These are phyloP conservation scores for Onychomys arenicola DNA, from an alignment of 2,797 vertebrate species.

Conservation along the genomic window DNA sequence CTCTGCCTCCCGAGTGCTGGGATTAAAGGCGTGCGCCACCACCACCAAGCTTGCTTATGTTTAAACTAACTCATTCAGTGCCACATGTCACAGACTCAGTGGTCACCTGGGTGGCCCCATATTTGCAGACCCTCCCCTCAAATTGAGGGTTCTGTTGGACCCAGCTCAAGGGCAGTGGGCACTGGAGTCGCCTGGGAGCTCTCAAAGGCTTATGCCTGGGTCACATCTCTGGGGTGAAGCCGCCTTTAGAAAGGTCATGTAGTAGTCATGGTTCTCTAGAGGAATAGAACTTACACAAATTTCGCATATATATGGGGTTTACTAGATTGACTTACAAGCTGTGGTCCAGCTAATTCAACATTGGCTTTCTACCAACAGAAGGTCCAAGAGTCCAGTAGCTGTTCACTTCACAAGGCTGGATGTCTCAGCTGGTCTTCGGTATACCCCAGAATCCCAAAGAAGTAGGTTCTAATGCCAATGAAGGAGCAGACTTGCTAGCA, in stretches of 20 bases:
- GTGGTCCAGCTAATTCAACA: background rate
- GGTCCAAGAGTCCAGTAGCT: background rate
- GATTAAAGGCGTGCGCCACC: too few species aligned
- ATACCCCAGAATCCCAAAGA: background rate
- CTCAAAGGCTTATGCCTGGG: background rate
- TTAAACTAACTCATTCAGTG: background rate
- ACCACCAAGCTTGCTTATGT: background rate
- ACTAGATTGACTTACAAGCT: background rate
- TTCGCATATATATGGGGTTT: background rate
- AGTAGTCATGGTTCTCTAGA: background rate
- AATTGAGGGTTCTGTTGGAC: background rate
- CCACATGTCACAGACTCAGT: background rate
- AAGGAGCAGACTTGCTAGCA: background rate
- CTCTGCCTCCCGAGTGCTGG: too few species aligned
- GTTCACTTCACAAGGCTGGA: background rate
- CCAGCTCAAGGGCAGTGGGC: accelerated
- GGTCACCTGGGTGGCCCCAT: too few species aligned
- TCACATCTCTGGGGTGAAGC: background rate
- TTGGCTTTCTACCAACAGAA: background rate
- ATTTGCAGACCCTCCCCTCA: too few species aligned
- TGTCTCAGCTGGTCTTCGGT: background rate
- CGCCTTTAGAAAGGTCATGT: background rate
- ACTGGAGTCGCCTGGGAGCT: background rate
- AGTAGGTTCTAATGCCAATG: background rate
- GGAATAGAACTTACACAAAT: background rate